Conservation (phyloP, 2,113 vertebrate species). For the Cavia aperea region DNA sequence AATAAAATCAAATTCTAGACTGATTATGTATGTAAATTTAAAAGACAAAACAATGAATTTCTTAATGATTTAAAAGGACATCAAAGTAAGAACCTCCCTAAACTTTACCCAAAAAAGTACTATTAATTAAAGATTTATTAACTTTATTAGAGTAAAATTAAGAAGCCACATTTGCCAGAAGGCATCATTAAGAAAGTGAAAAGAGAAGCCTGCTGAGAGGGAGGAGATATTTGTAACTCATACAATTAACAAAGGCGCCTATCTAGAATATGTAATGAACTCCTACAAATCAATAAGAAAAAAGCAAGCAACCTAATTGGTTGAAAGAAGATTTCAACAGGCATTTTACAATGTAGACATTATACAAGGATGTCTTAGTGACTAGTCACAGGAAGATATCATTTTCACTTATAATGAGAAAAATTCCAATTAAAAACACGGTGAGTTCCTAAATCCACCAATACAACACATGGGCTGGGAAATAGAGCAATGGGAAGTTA, state of each 20-base stretch:
- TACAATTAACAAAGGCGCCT: background rate
- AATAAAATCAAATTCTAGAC: background rate
- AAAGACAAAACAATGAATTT: background rate
- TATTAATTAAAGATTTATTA: background rate
- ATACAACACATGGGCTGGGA: background rate
- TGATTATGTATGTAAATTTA: background rate
- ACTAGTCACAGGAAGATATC: background rate
- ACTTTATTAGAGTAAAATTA: conserved; percentile 1
- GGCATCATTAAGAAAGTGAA: background rate
- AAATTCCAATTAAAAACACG: background rate
- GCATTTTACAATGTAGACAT: background rate
- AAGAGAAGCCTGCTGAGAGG: background rate
- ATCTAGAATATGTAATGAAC: background rate
- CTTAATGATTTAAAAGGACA: background rate
- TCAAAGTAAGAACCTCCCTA: background rate
- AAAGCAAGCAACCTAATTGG: background rate
- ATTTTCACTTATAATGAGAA: background rate
- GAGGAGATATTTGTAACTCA: background rate
- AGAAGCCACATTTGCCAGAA: background rate
- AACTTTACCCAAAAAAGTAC: background rate
- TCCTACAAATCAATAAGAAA: background rate
- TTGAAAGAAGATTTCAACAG: background rate
- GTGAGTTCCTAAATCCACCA: background rate
- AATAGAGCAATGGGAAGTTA: background rate
- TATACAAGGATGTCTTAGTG: background rate